Conservation (phyloP, 2,888 invertebrate genomes). For the Orchestes rusci region DNA sequence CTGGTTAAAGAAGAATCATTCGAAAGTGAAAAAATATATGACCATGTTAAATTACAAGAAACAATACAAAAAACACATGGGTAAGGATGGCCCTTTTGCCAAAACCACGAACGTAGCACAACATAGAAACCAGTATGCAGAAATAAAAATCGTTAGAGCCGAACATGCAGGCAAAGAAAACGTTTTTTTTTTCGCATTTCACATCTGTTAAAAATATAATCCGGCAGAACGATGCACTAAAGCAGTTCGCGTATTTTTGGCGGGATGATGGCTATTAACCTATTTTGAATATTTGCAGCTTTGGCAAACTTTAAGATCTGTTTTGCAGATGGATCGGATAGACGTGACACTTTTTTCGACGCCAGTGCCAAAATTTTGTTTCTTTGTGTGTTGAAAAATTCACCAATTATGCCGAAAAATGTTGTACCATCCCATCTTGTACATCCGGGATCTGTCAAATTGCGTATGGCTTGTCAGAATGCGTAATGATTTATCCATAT, state of each 20-base stretch:
- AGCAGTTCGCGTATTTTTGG: conserved; percentile 6
- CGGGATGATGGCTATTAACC: conserved; percentile 8
- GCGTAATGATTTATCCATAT: conserved; percentile 40
- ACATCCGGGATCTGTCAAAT: no score
- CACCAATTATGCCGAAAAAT: no score
- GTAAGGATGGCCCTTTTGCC: no score
- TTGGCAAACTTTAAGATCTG: conserved; percentile 2
- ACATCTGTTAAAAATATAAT: conserved; percentile 22
- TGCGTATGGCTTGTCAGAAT: no score
- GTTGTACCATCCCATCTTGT: no score
- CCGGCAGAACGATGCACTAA: conserved; percentile 19
- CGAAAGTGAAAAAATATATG: no score
- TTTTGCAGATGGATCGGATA: no score
- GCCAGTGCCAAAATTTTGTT: no score
- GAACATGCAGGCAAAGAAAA: conserved; percentile 13
- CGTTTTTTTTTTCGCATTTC: conserved; percentile 14
- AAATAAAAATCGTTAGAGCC: conserved; percentile 18
- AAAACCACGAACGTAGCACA: conserved; percentile 10
- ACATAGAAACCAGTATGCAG: conserved; percentile 13
- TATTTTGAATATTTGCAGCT: conserved; percentile 3
- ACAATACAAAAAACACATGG: no score
- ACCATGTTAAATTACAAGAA: no score
- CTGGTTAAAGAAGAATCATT: no score
- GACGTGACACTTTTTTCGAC: background rate
- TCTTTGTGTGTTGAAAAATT: no score